Conservation (phyloP, 2,113 vertebrate genomes). For the Corythoichthys haematopterus region DNA sequence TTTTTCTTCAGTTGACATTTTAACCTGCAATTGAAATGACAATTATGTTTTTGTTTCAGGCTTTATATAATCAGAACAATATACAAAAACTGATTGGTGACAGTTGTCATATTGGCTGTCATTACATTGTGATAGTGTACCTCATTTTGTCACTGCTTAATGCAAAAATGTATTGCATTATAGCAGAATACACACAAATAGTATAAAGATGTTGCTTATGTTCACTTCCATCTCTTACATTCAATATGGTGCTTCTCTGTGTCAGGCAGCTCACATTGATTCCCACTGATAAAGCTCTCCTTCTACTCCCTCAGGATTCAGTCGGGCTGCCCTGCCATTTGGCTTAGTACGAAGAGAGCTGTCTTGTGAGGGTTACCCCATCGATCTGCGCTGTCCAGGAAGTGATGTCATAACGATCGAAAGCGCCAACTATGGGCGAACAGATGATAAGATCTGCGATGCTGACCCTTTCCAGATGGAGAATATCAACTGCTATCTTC, state of each 20-base stretch:
- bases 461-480: slow-evolving; percentile 99
- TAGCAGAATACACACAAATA: not conserved
- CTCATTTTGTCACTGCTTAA: not conserved
- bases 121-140: not conserved
- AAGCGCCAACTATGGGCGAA: slow-evolving; percentile 95
- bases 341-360: slow-evolving; percentile 94
- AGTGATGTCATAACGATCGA: slow-evolving; percentile 99
- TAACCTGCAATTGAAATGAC: not conserved
- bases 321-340: slow-evolving; percentile 90
- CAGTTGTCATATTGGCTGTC: not conserved
- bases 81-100: too few species aligned
- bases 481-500: slow-evolving; percentile 98
- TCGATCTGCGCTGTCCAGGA: slow-evolving; percentile 95
- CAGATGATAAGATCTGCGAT: slow-evolving; percentile 98
- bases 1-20: not conserved
- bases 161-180: not conserved
- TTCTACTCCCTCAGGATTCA: slow-evolving; percentile 79
- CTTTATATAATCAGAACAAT: too few species aligned
- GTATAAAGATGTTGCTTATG: slow-evolving; percentile 11
- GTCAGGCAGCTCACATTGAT: slow-evolving; percentile 31
- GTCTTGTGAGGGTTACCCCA: slow-evolving; percentile 97
- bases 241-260: slow-evolving; percentile 11
- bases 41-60: not conserved
- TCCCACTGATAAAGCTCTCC: slow-evolving; percentile 41
- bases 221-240: slow-evolving; percentile 9